Base-by-base conservation (phyloP, 2,113 vertebrate species). In the Stegostoma tigrinum region DNA sequence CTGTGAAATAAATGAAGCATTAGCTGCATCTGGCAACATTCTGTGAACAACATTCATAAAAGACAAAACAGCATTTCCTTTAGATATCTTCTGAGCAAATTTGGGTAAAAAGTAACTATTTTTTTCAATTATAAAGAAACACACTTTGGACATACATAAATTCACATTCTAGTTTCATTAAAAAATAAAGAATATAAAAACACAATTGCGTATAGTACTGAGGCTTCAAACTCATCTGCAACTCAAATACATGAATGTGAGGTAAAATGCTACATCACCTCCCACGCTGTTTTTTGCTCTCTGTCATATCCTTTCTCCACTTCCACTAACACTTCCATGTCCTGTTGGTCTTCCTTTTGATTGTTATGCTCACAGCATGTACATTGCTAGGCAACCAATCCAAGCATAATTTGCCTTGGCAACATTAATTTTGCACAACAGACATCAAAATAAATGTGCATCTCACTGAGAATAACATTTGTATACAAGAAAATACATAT, bases 151-250 rank as follows among this genome's bases (percentile, higher is more conserved):
- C 70, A 10, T 0, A 90, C 66, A 23, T 24, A 70, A 70, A 38
- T 45, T 38, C 45, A 3, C 66, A 68, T 21, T 94, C 70, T 45
- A 70, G 12, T 67, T 27, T 94, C 38, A 45, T 70, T 5, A 38
- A 34, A 66, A 94, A 66, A n/a, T 5, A 3, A 68, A 42, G 61
- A 66, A 38, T 14, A 38, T 19, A 67, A 67, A 38, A 93, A 42
- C 24, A 38, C 4, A 17, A 93, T 5, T 68, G n/a, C n/a, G 5
- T n/a, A 42, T 94, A 67, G 1, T 42, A n/a, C n/a, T 61, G 90
- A 23, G n/a, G 68, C 61, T 68, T 70, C 91, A 70, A 94, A 94
- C 66, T 94, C 90, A 94, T 64, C 61, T 45, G 24, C n/a, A 94
- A 94, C 38, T 30, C 10, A 70, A 68, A 38, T 45, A 42, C n/a